These are phyloP conservation scores for Lithobates sylvaticus DNA, from an alignment of 2,797 vertebrate species.

Conservation along the genomic window DNA sequence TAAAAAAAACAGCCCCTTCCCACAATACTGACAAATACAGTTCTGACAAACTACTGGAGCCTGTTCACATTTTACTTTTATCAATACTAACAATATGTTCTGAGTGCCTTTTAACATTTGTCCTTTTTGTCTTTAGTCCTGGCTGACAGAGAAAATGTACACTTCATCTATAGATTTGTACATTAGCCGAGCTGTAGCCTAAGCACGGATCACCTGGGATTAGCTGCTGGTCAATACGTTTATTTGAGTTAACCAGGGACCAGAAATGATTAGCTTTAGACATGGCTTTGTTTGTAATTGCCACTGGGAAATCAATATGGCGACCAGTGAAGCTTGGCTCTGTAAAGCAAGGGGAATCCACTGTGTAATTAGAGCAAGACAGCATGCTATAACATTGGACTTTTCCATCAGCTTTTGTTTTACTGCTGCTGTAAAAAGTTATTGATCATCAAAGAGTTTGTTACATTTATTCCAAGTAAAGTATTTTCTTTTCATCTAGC, in stretches of 20 bases:
- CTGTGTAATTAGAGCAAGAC: slow-evolving; percentile 14
- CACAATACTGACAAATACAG: too few species aligned
- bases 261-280: slow-evolving; percentile 14
- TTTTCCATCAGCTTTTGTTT: background rate
- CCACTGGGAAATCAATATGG: slow-evolving; percentile 28
- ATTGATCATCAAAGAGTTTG: background rate
- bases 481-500: background rate
- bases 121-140: too few species aligned
- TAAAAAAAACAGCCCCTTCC: too few species aligned
- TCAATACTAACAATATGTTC: too few species aligned
- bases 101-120: too few species aligned
- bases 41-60: too few species aligned
- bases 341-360: background rate
- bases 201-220: background rate
- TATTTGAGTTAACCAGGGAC: slow-evolving; percentile 14
- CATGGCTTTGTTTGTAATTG: slow-evolving; percentile 17
- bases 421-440: slow-evolving; percentile 6
- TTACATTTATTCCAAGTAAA: background rate
- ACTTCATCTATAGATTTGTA: background rate
- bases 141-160: background rate
- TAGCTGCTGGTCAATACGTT: slow-evolving; percentile 13
- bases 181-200: background rate
- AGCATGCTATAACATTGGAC: background rate
- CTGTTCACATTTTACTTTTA: too few species aligned
- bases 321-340: background rate